Base-by-base conservation (phyloP, 2,113 vertebrate species). In the Ranitomeya imitator region DNA sequence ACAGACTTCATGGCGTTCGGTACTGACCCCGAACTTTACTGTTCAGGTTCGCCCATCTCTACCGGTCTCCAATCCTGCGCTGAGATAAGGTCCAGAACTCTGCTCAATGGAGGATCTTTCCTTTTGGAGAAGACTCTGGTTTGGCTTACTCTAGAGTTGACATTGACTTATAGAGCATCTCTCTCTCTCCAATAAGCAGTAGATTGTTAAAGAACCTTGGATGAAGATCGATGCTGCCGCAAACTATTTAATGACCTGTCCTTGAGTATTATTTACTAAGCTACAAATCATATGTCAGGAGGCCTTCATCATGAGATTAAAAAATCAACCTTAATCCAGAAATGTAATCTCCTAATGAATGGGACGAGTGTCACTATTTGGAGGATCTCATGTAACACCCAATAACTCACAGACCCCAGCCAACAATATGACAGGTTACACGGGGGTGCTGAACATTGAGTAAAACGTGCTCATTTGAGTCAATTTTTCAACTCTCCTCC, bases 351-450 rank as follows among this genome's bases (percentile, higher is more conserved):
- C 16, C 1, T 78, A 86, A 51, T 86, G 37, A 86, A 16, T 78
- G 7, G 57, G n/a, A 19, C 14, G 52, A 51, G 37, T 54, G 57
- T 55, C 85, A 54, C 61, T 60, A 78, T 79, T 86, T 69, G 76
- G 21, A 79, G 77, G 37, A 31, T 55, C n/a, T 86, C 85, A 69
- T 60, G n/a, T 60, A 87, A 74, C 86, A 87, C 78, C 51, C 79
- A n/a, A 82, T 81, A 60, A 71, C 55, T 87, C 79, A 87, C 16
- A 37, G 65, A n/a, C 65, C n/a, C 14, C 73, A 19, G 63, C 79
- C 79, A 87, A 60, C 63, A n/a, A 86, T 51, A 65, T 65, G 85
- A 81, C 82, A 69, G 10, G 16, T 18, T 45, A 21, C 60, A 63
- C 19, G 52, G 65, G 65, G 55, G 63, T 54, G 65, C 18, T 54